Evolutionary conservation across 2,888 invertebrate species (phyloP), one percentile per base, ranked within the genome.

Genomic region (Morpho achilles): DNA sequence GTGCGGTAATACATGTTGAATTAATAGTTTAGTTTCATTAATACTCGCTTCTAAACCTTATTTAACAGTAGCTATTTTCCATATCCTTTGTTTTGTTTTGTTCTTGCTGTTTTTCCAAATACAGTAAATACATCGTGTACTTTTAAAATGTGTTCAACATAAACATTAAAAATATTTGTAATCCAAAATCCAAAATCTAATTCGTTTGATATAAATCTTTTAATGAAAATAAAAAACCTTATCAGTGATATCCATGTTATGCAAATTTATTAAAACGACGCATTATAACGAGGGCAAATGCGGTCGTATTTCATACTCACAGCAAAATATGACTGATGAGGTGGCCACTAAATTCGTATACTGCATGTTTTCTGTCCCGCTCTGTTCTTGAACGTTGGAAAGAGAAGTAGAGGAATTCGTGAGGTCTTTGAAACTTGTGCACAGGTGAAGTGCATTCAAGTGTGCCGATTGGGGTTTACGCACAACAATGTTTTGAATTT

Each of bases 241-340:
- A 46, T 53, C 53, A 53, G n/a, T 46, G 40, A 39, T 48, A 48
- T 54, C 45, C 46, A 46, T 54, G 50, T 50, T n/a, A 47, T 47
- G 55, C 40, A 41, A 51, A 59, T 59, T 48, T 51, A 44, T 57
- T 53, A 53, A 59, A 55, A 56, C 51, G 43, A n/a, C 46, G 40
- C 8, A 47, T 22, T 40, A 45, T 61, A 61, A 63, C 59, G 54
- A 60, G 51, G 50, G 58, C 22, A 58, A 55, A 43, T 45, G 41
- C 46, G 8, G 8, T 48, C 50, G 49, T 60, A 57, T 55, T 56
- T 60, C 53, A 56, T 59, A 60, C 76, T 76, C 73, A 71, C 73
- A 71, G 74, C 74, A 75, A 78, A 32, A 77, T 77, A 77, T 74
- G 74, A 71, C 65, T 65, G 68, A 74, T 72, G 72, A 72, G 67